Base-by-base conservation (phyloP, 1,140 invertebrate genomes). In the Sinella curviseta region DNA sequence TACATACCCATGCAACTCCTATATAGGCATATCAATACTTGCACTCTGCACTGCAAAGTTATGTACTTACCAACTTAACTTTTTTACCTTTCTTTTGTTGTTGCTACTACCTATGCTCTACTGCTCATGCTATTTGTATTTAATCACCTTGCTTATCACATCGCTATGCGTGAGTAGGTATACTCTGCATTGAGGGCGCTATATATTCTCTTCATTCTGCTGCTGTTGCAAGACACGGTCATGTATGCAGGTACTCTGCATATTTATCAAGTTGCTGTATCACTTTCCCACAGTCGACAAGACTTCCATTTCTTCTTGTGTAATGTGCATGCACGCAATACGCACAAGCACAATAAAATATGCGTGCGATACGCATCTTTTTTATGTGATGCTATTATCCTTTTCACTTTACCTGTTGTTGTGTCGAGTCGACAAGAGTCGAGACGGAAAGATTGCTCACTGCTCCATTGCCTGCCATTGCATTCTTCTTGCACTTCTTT, bases 1-100 rank as follows among this genome's bases (percentile, higher is more conserved):
- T 48, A 48, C 39, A 39, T 79, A 57, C 75, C 31, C 73, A 31
- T 65, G 39, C 74, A 30, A 65, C 73, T 74, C 73, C 33, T 48
- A n/a, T n/a, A n/a, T n/a, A n/a, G n/a, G n/a, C n/a, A n/a, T n/a
- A n/a, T n/a, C n/a, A n/a, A n/a, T n/a, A n/a, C n/a, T n/a, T n/a
- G n/a, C n/a, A n/a, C n/a, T n/a, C n/a, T n/a, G n/a, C n/a, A n/a
- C n/a, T n/a, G n/a, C n/a, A n/a, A n/a, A n/a, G n/a, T n/a, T n/a
- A n/a, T n/a, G n/a, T n/a, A n/a, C n/a, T n/a, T n/a, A n/a, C n/a
- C n/a, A n/a, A n/a, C n/a, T n/a, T n/a, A n/a, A n/a, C n/a, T n/a
- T n/a, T n/a, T n/a, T n/a, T n/a, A n/a, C n/a, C n/a, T n/a, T n/a
- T n/a, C n/a, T n/a, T n/a, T n/a, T n/a, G n/a, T n/a, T n/a, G n/a